Conservation (phyloP, 2,888 invertebrate genomes). For the Parnassius orleans region DNA sequence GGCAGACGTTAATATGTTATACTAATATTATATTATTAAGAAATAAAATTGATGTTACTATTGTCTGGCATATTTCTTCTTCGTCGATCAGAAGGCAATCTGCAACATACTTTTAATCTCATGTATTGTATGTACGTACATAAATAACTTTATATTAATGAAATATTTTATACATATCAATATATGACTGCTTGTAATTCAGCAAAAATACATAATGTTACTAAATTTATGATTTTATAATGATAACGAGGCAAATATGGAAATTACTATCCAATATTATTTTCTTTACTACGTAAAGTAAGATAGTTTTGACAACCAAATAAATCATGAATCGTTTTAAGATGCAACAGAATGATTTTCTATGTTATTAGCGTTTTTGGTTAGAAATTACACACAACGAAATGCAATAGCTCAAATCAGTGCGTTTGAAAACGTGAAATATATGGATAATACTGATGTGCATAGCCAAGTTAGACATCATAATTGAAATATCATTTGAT, state of each 20-base stretch:
- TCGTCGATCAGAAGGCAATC: slow-evolving; percentile 57
- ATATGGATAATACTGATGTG: slow-evolving; percentile 15
- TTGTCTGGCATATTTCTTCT: slow-evolving; percentile 44
- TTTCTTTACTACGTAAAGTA: no score
- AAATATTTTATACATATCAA: neutral
- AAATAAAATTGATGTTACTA: slow-evolving; percentile 17
- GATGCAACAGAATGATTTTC: neutral
- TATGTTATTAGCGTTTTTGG: slow-evolving; percentile 10
- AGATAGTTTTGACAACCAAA: neutral
- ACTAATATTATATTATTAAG: neutral
- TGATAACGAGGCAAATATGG: slow-evolving; percentile 1
- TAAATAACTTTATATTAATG: slow-evolving; percentile 4
- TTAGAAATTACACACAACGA: slow-evolving; percentile 15
- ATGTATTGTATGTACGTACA: slow-evolving; percentile 18
- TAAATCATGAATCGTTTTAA: neutral
- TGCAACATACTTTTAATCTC: slow-evolving; percentile 58
- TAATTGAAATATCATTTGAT: slow-evolving; percentile 22
- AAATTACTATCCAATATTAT: neutral
- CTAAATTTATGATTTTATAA: slow-evolving; percentile 7
- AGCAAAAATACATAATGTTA: slow-evolving; percentile 5
- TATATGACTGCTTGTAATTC: neutral
- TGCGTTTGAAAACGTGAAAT: slow-evolving; percentile 11
- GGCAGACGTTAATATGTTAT: neutral
- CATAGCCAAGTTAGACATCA: slow-evolving; percentile 1
- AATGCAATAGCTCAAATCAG: slow-evolving; percentile 18